phyloP scores from a whole-genome alignment of 2,113 vertebrate species.

The Campylorhamphus procurvoides region DNA sequence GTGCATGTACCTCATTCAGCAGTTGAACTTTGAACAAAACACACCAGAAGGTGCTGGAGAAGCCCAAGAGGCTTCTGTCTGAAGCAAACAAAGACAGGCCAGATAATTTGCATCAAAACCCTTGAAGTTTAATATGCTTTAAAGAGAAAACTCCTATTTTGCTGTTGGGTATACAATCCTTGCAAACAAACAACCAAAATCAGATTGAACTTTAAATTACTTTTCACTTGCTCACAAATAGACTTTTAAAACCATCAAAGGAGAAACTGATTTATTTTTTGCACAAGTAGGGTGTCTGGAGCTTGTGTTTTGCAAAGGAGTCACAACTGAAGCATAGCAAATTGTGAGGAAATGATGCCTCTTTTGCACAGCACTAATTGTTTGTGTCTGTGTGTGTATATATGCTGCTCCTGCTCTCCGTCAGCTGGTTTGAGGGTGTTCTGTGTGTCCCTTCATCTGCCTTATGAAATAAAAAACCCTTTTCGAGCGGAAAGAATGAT shows the following conservation, averaged over 20 bases:
- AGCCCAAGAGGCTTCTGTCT: background rate
- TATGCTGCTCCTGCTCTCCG: background rate
- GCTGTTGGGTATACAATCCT: accelerated
- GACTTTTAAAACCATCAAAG: background rate
- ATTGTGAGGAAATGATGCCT: constrained; percentile 4
- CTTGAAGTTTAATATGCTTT: background rate
- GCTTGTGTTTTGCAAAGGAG: constrained; percentile 2
- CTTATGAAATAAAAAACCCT: background rate
- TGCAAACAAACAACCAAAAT: background rate
- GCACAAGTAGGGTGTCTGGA: background rate
- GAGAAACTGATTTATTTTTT: background rate
- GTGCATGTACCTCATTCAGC: background rate
- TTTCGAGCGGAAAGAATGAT: background rate
- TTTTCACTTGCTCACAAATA: background rate
- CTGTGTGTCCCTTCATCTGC: background rate
- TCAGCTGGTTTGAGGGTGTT: background rate
- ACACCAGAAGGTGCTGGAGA: background rate
- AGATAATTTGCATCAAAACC: background rate
- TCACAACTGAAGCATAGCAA: background rate
- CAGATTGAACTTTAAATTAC: background rate
- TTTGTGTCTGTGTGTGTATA: background rate
- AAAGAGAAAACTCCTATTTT: background rate
- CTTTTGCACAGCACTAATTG: background rate
- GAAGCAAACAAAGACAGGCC: background rate
- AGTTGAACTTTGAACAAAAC: background rate